Evolutionary conservation across 2,113 vertebrate species (phyloP).

Genomic region (Anoura caudifer): DNA sequence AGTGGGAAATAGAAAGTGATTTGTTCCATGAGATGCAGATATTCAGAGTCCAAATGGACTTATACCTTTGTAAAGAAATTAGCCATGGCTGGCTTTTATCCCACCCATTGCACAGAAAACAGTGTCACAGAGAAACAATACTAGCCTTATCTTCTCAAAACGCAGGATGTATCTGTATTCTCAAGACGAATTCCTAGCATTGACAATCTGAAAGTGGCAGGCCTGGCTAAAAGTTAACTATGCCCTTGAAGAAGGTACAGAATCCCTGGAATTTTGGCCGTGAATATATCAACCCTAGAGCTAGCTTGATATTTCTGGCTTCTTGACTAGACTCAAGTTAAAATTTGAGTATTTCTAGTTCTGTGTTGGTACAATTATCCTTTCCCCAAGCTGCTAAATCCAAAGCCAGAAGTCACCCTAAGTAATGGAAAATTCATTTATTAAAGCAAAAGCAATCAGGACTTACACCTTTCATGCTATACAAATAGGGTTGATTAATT

Average conservation of each 20-base stretch:
- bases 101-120: background rate
- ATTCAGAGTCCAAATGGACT: background rate
- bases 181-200: background rate
- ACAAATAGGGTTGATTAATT: background rate
- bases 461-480: background rate
- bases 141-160: background rate
- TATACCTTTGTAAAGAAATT: background rate
- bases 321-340: conserved; percentile 14
- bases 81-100: background rate
- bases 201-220: background rate
- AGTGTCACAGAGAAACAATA: background rate
- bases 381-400: conserved; percentile 10
- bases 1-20: background rate
- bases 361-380: background rate
- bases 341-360: background rate
- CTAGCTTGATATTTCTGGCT: conserved; percentile 6
- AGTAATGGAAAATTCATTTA: conserved; percentile 8
- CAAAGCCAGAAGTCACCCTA: background rate
- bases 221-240: background rate
- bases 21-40: background rate
- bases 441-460: background rate
- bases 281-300: background rate
- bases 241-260: background rate
- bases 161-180: background rate
- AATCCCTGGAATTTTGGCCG: background rate